These are phyloP conservation scores for Orchesella cincta DNA, from an alignment of 1,140 invertebrate species.

Conservation along the genomic window DNA sequence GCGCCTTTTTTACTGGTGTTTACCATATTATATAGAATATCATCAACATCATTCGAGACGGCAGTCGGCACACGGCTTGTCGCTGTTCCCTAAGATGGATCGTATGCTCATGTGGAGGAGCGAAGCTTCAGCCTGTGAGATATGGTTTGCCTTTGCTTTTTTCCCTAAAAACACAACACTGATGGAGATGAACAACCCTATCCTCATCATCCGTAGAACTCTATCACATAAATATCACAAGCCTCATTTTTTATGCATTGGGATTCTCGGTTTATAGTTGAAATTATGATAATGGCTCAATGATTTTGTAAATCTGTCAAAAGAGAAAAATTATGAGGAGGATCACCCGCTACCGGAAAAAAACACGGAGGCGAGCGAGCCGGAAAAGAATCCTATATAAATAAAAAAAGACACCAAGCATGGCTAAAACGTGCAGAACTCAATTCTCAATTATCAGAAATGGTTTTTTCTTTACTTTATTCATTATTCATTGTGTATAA, in stretches of 20 bases:
- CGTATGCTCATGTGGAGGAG: too few relatives aligned
- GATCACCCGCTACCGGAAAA: background rate
- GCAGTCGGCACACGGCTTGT: too few relatives aligned
- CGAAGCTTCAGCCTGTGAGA: too few relatives aligned
- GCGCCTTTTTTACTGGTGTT: background rate
- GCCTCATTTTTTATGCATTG: slow-evolving; percentile 16
- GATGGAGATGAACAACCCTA: background rate
- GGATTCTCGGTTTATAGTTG: background rate
- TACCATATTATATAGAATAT: background rate
- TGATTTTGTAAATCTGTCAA: slow-evolving; percentile 21
- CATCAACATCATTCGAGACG: too few relatives aligned
- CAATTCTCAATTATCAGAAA: background rate
- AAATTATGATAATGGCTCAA: slow-evolving; percentile 21
- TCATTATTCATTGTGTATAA: background rate
- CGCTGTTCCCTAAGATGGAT: too few relatives aligned
- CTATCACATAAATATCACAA: background rate
- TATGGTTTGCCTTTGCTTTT: background rate
- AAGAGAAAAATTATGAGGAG: slow-evolving; percentile 6
- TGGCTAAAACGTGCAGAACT: background rate
- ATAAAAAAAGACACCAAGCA: background rate
- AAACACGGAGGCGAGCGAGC: background rate
- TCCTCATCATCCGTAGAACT: background rate
- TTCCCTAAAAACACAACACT: background rate
- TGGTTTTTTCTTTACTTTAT: background rate
- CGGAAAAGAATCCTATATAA: background rate